A percentile compares a stretch with the other conserved stretches of the same genome.
Conservation (phyloP, 2,113 vertebrate genomes). For the Mus musculus region DNA sequence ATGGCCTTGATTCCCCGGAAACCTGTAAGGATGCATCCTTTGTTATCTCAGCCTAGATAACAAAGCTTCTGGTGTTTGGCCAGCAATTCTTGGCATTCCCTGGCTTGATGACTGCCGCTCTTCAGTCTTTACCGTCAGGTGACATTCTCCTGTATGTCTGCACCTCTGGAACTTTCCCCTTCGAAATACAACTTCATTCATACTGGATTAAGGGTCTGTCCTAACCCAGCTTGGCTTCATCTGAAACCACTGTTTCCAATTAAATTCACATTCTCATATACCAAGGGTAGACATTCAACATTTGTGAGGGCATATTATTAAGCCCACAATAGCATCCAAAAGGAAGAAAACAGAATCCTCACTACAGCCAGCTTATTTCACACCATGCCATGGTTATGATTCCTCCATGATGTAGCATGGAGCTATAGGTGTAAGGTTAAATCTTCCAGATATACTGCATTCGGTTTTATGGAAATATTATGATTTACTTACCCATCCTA, state of each 20-base stretch:
- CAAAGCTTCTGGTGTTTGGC: not conserved
- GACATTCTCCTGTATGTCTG: not conserved
- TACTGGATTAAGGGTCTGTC: not conserved
- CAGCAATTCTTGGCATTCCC: not conserved
- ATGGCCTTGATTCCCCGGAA: not conserved
- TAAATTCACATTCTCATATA: not conserved
- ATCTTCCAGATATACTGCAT: not conserved
- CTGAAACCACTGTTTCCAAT: conserved; percentile 25
- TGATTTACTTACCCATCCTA: conserved; percentile 14
- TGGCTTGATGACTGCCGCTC: not conserved
- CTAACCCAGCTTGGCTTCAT: not conserved
- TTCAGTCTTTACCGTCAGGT: not conserved
- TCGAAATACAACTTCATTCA: not conserved
- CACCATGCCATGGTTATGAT: not conserved
- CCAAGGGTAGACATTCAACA: not conserved
- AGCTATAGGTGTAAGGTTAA: not conserved
- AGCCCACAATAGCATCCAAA: not conserved
- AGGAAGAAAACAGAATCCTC: conserved; percentile 30
- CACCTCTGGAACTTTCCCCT: not conserved
- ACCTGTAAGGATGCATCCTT: not conserved
- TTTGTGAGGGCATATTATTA: not conserved
- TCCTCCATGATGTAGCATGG: not conserved
- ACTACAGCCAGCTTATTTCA: not conserved
- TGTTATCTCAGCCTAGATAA: not conserved
- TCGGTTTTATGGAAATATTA: not conserved